A percentile compares a stretch with the other conserved stretches of the same genome.
These are phyloP conservation scores for Erebia epiphron DNA, from an alignment of 2,888 invertebrate species.

Conservation along the genomic window DNA sequence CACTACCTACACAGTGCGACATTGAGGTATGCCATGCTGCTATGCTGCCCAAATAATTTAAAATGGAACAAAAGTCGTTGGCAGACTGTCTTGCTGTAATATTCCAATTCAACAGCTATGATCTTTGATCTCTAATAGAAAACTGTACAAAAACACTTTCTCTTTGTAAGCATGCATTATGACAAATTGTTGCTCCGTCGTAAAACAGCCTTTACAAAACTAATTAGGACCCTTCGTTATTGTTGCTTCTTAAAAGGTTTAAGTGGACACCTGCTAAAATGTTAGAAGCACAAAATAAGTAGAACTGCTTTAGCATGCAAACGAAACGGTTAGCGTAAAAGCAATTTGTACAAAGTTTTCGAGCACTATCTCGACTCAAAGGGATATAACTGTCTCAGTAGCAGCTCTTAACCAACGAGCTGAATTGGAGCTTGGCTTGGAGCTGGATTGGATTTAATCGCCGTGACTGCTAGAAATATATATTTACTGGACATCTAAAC, in stretches of 20 bases:
- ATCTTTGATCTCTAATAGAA: no score
- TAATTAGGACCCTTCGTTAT: neutral
- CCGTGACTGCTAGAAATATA: constrained; percentile 23
- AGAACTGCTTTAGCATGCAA: constrained; percentile 2
- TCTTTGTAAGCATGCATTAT: no score
- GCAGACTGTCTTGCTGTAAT: no score
- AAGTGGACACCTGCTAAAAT: constrained; percentile 5
- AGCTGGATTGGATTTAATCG: no score
- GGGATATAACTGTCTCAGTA: constrained; percentile 39
- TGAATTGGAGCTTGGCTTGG: constrained; percentile 34
- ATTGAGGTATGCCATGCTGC: no score
- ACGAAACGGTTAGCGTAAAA: constrained; percentile 18
- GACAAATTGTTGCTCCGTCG: no score
- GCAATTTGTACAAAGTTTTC: constrained; percentile 27
- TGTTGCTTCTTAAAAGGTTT: neutral
- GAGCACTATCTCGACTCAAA: constrained; percentile 28
- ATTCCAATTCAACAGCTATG: no score
- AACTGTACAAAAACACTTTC: no score
- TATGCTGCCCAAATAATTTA: no score
- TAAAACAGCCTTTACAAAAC: neutral
- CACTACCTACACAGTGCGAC: no score
- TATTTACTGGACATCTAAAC: constrained; percentile 10
- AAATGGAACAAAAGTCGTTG: no score
- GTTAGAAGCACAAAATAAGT: neutral
- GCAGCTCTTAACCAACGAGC: constrained; percentile 41